These are phyloP conservation scores for Thunnus maccoyii DNA, from an alignment of 2,113 vertebrate genomes.

Conservation along the genomic window DNA sequence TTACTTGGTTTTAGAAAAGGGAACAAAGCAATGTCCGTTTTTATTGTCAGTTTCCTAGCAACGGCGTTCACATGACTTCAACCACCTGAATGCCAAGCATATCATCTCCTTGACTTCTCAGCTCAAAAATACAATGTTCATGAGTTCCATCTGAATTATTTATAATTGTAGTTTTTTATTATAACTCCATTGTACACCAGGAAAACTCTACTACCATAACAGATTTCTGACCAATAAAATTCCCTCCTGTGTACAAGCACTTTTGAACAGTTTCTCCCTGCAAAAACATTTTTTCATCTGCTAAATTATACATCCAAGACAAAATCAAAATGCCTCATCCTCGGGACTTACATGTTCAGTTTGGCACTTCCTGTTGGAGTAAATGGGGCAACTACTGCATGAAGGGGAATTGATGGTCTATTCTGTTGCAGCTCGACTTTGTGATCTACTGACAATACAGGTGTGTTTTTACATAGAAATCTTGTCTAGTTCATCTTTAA, in stretches of 20 bases:
- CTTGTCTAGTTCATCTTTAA: slow-evolving; percentile 38
- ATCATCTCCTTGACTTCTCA: not conserved
- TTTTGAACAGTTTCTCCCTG: not conserved
- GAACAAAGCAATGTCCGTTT: not conserved
- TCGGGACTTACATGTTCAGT: not conserved
- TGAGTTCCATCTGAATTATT: too few relatives aligned
- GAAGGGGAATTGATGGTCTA: not conserved
- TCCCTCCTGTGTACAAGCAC: too few relatives aligned
- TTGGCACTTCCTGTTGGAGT: slow-evolving; percentile 51
- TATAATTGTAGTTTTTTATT: too few relatives aligned
- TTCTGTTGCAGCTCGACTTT: slow-evolving; percentile 5
- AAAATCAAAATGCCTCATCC: not conserved
- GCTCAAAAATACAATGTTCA: not conserved
- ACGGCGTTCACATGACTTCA: slow-evolving; percentile 9
- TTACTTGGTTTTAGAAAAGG: not conserved
- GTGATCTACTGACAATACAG: slow-evolving; percentile 22
- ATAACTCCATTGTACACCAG: not conserved
- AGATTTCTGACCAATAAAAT: too few relatives aligned
- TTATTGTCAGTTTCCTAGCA: slow-evolving; percentile 30
- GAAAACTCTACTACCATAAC: too few relatives aligned
- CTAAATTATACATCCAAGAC: slow-evolving; percentile 19
- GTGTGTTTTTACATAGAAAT: slow-evolving; percentile 13
- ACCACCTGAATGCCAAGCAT: not conserved
- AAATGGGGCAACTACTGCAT: slow-evolving; percentile 37
- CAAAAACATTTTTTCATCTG: not conserved